Percentiles rank a stretch among this genome's conserved stretches.
These are phyloP conservation scores for Diorhabda carinulata DNA, from an alignment of 1,140 invertebrate genomes.

Conservation along the genomic window DNA sequence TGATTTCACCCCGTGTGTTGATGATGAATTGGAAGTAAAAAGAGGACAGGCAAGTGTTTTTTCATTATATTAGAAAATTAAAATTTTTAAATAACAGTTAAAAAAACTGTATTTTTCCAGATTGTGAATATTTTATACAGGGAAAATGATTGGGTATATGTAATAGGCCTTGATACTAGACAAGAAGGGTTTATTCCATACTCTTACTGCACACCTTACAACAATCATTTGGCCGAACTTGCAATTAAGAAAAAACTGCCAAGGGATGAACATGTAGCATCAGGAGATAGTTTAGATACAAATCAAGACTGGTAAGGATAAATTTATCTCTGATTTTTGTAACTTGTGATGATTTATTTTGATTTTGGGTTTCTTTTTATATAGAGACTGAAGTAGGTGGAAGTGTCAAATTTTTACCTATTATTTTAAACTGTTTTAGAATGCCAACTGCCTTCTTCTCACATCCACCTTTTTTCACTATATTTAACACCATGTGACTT, in stretches of 20 bases:
- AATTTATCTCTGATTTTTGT: neutral
- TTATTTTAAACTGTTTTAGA: too few relatives aligned
- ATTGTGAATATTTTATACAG: constrained; percentile 89
- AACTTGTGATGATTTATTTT: too few relatives aligned
- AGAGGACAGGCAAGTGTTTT: constrained; percentile 51
- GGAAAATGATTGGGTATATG: constrained; percentile 96
- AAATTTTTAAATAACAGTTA: neutral
- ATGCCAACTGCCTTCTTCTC: too few relatives aligned
- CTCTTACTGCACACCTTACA: constrained; percentile 85
- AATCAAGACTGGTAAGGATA: constrained; percentile 41
- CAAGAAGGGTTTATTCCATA: constrained; percentile 93
- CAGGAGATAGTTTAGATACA: constrained; percentile 39
- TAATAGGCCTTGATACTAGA: constrained; percentile 81
- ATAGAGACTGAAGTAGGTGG: too few relatives aligned
- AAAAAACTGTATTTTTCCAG: constrained; percentile 47
- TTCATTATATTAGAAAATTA: neutral
- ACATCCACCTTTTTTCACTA: too few relatives aligned
- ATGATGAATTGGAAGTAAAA: constrained; percentile 84
- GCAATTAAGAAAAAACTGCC: constrained; percentile 84
- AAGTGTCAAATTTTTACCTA: too few relatives aligned
- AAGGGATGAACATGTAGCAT: constrained; percentile 48
- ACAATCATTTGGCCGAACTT: constrained; percentile 70
- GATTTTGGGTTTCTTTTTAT: too few relatives aligned
- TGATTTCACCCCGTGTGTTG: constrained; percentile 91
- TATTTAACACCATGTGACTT: too few relatives aligned